Evolutionary conservation across 2,113 vertebrate species (phyloP).

Genomic region (Lepus europaeus): DNA sequence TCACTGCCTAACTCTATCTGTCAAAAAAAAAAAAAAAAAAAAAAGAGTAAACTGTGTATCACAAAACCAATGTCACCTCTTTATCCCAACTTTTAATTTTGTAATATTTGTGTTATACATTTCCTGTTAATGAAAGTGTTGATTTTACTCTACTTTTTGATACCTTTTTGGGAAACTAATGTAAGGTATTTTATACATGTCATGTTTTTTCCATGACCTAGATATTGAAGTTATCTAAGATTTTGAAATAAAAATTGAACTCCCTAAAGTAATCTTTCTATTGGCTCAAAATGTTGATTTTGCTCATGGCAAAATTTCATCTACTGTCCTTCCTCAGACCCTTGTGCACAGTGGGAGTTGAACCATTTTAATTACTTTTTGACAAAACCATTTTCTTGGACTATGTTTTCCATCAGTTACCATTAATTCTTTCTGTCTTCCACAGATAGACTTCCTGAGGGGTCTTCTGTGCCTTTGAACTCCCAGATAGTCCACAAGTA

Average conservation of each 20-base stretch:
- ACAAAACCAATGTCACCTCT: constrained; percentile 98
- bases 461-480: neutral
- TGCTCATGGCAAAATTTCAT: neutral
- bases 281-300: constrained; percentile 40
- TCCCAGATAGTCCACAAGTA: neutral
- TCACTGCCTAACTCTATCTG: too few relatives aligned
- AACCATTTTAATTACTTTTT: constrained; percentile 15
- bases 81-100: constrained; percentile 99
- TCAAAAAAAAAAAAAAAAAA: too few relatives aligned
- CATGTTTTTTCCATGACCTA: constrained; percentile 96
- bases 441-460: neutral
- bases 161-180: constrained; percentile 99
- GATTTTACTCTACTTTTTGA: constrained; percentile 99
- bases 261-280: neutral
- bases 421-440: neutral
- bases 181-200: constrained; percentile 99
- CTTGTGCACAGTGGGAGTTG: neutral
- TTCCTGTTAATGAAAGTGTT: constrained; percentile 99
- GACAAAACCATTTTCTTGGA: neutral
- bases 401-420: neutral
- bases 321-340: neutral
- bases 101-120: constrained; percentile 99
- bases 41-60: constrained; percentile 90
- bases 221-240: constrained; percentile 94
- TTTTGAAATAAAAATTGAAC: constrained; percentile 97